Percentiles rank a stretch among this genome's conserved stretches.
These are phyloP conservation scores for Papilio machaon DNA, from an alignment of 1,140 invertebrate genomes.

Conservation along the genomic window DNA sequence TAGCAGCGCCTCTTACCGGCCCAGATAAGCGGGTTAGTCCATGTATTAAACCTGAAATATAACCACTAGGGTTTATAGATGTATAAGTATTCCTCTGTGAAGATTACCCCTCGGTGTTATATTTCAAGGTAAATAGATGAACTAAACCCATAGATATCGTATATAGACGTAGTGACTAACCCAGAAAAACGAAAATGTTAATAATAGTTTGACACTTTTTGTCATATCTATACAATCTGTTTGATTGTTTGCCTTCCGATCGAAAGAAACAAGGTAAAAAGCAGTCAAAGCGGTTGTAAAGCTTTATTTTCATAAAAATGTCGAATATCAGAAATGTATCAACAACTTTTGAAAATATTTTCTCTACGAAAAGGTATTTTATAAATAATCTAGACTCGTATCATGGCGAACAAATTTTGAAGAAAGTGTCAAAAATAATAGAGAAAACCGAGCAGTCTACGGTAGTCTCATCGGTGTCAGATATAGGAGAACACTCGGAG, in stretches of 20 bases:
- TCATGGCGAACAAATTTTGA: conserved; percentile 64
- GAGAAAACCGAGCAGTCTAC: conserved; percentile 56
- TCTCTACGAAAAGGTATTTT: conserved; percentile 71
- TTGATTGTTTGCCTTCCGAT: not conserved
- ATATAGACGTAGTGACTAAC: no score
- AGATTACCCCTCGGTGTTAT: no score
- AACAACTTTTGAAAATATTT: conserved; percentile 40
- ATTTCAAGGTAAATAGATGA: no score
- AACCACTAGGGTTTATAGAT: no score
- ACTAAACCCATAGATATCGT: no score
- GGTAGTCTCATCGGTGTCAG: conserved; percentile 51
- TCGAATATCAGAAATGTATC: conserved; percentile 13
- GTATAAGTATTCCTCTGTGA: no score
- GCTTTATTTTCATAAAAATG: not conserved
- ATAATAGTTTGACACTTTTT: not conserved
- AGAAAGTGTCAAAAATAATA: conserved; percentile 63
- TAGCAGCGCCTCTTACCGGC: no score
- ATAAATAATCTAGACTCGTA: conserved; percentile 75
- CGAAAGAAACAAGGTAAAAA: not conserved
- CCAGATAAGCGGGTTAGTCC: no score
- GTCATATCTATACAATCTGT: not conserved
- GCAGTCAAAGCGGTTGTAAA: not conserved
- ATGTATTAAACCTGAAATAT: no score
- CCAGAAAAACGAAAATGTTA: not conserved
- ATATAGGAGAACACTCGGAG: conserved; percentile 60